Base-by-base conservation (phyloP, 1,140 invertebrate genomes). In the Asobara japonica region DNA sequence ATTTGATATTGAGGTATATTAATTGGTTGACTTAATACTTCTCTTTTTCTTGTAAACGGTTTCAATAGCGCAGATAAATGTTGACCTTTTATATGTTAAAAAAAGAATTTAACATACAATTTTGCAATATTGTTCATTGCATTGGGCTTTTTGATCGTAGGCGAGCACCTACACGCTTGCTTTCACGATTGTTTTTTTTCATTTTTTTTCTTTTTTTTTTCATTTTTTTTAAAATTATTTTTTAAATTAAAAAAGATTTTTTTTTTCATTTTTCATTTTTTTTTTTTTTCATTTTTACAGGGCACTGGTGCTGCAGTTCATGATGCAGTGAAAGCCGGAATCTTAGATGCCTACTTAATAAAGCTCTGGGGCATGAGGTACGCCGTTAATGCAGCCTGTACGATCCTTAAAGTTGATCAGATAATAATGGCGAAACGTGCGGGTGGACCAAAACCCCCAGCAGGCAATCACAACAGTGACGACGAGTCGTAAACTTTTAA, bases 401-500 rank as follows among this genome's bases (percentile, higher is more conserved):
- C 98, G 0, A 94, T 99, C 78, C 89, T 99, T 3, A 94, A 95
- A 86, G 96, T 99, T n/a, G 97, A 99, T 89, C 94, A 98, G 88
- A 99, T 99, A 72, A 99, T 99, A 71, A 98, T 99, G 96, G 96
- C 98, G 0, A 99, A 99, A 87, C 91, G 94, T 81, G 97, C 97
- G 18, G 97, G 97, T 69, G 97, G 97, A 62, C 97, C 98, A 0
- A 98, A 98, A 88, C 89, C 94, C 0, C 92, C 91, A 82, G 82
- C 89, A 51, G 89, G 89, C 38, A 89, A 90, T 51, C 90, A 90
- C 78, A 90, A 91, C 82, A 91, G 91, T 74, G 94, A 96, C 84
- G 93, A 94, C 79, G 93, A 94, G 62, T 73, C 66, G 25, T 72
- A 41, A 20, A 33, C 10, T 65, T 7, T 41, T 18, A 3, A 33